A percentile compares a stretch with the other conserved stretches of the same genome.
Evolutionary conservation across 2,888 invertebrate species (phyloP).

Genomic region (Metacarcinus magister): DNA sequence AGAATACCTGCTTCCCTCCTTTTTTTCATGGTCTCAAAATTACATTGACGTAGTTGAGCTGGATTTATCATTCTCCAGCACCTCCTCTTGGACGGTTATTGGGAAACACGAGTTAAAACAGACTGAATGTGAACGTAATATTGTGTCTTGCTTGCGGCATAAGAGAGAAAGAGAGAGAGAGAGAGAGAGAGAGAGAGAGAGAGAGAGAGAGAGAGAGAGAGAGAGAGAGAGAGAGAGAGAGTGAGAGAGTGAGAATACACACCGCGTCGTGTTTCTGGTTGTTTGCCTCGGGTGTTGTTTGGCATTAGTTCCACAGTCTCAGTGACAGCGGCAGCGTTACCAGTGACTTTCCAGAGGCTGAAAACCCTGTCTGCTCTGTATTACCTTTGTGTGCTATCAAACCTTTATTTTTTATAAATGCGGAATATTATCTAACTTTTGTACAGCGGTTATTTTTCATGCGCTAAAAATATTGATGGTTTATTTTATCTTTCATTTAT

Average conservation of each 20-base stretch:
- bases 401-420: background rate
- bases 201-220: background rate
- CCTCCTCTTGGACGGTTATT: background rate
- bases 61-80: background rate
- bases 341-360: too few species aligned
- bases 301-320: too few species aligned
- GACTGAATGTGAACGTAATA: background rate
- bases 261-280: too few species aligned
- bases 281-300: too few species aligned
- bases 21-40: background rate
- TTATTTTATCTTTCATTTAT: background rate
- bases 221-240: background rate
- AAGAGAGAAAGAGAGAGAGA: background rate
- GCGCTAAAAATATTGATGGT: background rate
- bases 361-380: too few species aligned
- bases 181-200: conserved; percentile 14
- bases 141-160: background rate
- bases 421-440: background rate
- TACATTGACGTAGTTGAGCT: background rate
- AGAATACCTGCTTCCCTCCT: background rate
- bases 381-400: background rate
- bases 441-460: background rate
- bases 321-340: too few species aligned
- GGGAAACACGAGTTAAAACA: background rate
- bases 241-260: too few species aligned